Base-by-base conservation (phyloP, 2,113 vertebrate species). In the Dicerorhinus sumatrensis region DNA sequence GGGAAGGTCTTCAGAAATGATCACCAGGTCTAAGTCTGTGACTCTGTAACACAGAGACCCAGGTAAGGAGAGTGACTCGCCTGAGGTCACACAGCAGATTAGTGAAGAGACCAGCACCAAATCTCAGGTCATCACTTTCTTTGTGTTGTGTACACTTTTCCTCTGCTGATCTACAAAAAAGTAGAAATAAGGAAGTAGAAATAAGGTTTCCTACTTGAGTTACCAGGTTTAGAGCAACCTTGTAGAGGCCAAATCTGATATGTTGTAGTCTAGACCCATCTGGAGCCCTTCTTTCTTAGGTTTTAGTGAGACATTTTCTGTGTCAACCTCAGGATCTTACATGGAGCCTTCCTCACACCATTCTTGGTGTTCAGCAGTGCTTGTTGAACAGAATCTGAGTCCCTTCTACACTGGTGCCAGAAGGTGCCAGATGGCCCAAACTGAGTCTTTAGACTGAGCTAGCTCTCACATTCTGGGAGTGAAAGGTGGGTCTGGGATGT, bases 381-480 rank as follows among this genome's bases (percentile, higher is more conserved):
- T 77, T 82, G 16, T n/a, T 94, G 29, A 87, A 58, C 25, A 86
- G 76, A 42, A 69, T 48, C 80, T 79, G 69, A 75, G 27, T 77
- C 58, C 42, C 63, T 93, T 95, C 51, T 25, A 77, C 62, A 54
- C 67, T 94, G 90, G 36, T 82, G 58, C 39, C n/a, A n/a, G 42
- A 89, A 96, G 79, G 87, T 95, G 39, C 77, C 73, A 94, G 31
- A 81, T 96, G 58, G 86, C 86, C 20, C n/a, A 31, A 58, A 48
- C 5, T 31, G 42, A 82, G 31, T 96, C 39, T 58, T 58, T 75
- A 62, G 86, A 81, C 20, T 65, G 33, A n/a, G 33, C 42, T 58
- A 48, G 84, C 36, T 89, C 60, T 90, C 14, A 91, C 82, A 70
- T 85, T 88, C 76, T 9, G 70, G 73, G 82, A 92, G 23, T 20